These are phyloP conservation scores for Formica selysi DNA, from an alignment of 1,140 invertebrate genomes.

Conservation along the genomic window DNA sequence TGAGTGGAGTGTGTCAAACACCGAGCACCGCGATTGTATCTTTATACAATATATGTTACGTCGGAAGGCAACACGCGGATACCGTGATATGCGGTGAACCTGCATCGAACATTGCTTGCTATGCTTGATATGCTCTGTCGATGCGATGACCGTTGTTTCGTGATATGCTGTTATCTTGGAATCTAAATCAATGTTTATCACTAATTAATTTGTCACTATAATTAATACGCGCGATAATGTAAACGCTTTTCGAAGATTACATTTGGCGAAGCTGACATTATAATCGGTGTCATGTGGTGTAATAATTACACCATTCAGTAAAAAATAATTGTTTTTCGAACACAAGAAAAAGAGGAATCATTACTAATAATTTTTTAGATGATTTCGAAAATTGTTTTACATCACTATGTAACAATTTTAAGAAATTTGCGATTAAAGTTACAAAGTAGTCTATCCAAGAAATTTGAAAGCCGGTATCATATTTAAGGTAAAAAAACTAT, in stretches of 20 bases:
- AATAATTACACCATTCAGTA: too few relatives aligned
- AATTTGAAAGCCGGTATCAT: too few relatives aligned
- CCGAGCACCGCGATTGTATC: slow-evolving; percentile 68
- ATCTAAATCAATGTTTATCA: slow-evolving; percentile 66
- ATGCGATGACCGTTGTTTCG: slow-evolving; percentile 63
- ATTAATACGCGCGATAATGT: slow-evolving; percentile 45
- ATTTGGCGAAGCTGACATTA: not conserved
- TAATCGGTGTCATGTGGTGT: not conserved
- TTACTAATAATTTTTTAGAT: too few relatives aligned
- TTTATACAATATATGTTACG: slow-evolving; percentile 63
- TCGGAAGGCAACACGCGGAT: slow-evolving; percentile 61
- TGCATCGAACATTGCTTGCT: slow-evolving; percentile 54
- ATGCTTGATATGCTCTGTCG: slow-evolving; percentile 11
- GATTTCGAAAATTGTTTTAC: too few relatives aligned
- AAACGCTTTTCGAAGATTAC: slow-evolving; percentile 36
- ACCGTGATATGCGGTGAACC: slow-evolving; percentile 61
- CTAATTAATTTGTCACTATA: slow-evolving; percentile 13
- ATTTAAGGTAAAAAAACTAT: too few relatives aligned
- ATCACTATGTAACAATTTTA: too few relatives aligned
- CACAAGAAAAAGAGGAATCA: too few relatives aligned
- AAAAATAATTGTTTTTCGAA: too few relatives aligned
- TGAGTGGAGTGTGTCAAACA: slow-evolving; percentile 65
- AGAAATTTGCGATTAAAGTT: too few relatives aligned
- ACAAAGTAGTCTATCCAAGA: too few relatives aligned
- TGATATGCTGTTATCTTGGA: slow-evolving; percentile 40